These are phyloP conservation scores for Falcaria lacertinaria DNA, from an alignment of 2,888 invertebrate species.

Conservation along the genomic window DNA sequence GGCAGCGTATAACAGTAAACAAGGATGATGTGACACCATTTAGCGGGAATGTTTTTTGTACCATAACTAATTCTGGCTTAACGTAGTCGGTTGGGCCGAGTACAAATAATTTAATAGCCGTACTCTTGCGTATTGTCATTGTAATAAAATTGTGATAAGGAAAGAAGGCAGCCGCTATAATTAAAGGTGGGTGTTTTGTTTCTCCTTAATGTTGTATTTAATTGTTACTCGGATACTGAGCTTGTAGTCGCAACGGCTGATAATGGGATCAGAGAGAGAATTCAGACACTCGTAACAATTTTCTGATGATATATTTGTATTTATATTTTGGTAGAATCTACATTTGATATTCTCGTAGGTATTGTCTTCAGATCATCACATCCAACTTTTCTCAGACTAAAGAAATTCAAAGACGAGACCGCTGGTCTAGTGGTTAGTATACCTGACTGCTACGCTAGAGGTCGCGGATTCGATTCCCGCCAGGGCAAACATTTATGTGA, in stretches of 20 bases:
- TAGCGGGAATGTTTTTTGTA: slow-evolving; percentile 33
- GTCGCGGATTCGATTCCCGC: too few species aligned
- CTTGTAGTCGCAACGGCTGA: slow-evolving; percentile 29
- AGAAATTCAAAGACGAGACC: too few species aligned
- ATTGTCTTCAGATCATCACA: too few species aligned
- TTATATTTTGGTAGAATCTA: too few species aligned
- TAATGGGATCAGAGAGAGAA: slow-evolving; percentile 7
- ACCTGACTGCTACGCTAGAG: too few species aligned
- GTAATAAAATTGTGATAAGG: slow-evolving; percentile 69
- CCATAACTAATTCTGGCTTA: slow-evolving; percentile 34
- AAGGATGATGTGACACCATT: slow-evolving; percentile 57
- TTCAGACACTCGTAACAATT: too few species aligned
- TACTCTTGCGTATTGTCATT: slow-evolving; percentile 64
- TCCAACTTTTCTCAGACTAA: too few species aligned
- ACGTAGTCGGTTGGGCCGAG: slow-evolving; percentile 17
- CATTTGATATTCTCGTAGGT: too few species aligned
- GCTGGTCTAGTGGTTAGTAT: too few species aligned
- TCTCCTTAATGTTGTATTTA: slow-evolving; percentile 50
- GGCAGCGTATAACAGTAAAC: slow-evolving; percentile 34
- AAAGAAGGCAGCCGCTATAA: slow-evolving; percentile 63
- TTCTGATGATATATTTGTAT: too few species aligned
- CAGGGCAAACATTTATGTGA: too few species aligned
- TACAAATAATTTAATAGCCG: slow-evolving; percentile 65
- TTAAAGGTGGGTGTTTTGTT: slow-evolving; percentile 60
- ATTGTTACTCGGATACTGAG: slow-evolving; percentile 44